Conservation (phyloP, 2,113 vertebrate species). For the Nansenia antarctica region DNA sequence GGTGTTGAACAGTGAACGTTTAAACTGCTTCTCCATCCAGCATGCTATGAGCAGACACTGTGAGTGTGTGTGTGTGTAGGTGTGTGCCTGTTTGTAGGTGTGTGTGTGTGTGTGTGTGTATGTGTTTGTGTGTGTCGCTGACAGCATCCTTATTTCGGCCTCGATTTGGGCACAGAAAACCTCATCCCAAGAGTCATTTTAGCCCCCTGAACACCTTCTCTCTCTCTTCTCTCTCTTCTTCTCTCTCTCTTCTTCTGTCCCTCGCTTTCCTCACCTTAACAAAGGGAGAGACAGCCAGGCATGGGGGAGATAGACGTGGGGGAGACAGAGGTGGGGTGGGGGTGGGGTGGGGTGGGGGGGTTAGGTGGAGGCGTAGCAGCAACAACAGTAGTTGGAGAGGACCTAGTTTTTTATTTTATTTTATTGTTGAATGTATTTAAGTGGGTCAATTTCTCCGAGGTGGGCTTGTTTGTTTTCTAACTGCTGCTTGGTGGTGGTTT, state of each 20-base stretch:
- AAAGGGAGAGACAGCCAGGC: conserved; percentile 47
- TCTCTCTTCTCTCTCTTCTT: neutral
- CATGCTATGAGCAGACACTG: too few relatives aligned
- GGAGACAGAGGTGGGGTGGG: too few relatives aligned
- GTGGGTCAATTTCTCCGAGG: conserved; percentile 80
- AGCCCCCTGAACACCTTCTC: conserved; percentile 66
- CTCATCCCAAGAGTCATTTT: conserved; percentile 87
- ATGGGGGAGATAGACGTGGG: too few relatives aligned
- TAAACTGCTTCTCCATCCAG: conserved; percentile 81
- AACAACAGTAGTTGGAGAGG: conserved; percentile 51
- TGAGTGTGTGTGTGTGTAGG: too few relatives aligned
- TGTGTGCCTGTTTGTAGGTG: too few relatives aligned
- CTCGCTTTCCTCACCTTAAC: conserved; percentile 21
- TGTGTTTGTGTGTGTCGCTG: conserved; percentile 91
- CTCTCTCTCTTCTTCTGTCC: conserved; percentile 29
- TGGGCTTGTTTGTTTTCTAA: conserved; percentile 76
- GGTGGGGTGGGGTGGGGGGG: neutral
- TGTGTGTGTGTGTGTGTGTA: too few relatives aligned
- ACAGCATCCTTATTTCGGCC: conserved; percentile 94
- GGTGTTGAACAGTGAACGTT: conserved; percentile 98
- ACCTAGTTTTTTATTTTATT: too few relatives aligned
- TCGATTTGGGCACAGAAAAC: conserved; percentile 93
- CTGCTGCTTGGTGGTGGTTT: conserved; percentile 53
- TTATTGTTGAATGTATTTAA: conserved; percentile 69
- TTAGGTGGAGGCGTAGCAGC: too few relatives aligned